A percentile compares a stretch with the other conserved stretches of the same genome.
Conservation (phyloP, 1,140 invertebrate genomes). For the Xylocopa sonorina region DNA sequence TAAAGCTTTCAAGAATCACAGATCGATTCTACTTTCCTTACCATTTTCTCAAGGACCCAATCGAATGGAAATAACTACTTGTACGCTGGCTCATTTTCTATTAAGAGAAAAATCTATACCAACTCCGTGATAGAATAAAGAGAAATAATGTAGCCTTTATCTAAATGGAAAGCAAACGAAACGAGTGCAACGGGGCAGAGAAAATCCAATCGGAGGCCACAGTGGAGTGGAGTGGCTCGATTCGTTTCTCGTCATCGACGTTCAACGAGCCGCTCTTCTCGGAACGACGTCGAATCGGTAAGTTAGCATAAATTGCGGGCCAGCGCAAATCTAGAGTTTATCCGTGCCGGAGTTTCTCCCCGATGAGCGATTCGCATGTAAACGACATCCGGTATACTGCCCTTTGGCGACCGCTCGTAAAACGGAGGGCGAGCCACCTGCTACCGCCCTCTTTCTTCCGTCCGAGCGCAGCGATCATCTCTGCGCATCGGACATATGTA, state of each 20-base stretch:
- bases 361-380: conserved; percentile 69
- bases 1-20: no score
- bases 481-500: no score
- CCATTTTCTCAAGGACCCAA: no score
- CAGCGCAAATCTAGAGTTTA: conserved; percentile 65
- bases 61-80: no score
- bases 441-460: conserved; percentile 3
- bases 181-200: not conserved
- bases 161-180: no score
- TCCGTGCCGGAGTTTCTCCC: conserved; percentile 61
- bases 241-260: conserved; percentile 18
- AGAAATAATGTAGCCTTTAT: no score
- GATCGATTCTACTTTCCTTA: no score
- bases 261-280: conserved; percentile 9
- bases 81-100: no score
- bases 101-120: no score
- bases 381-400: conserved; percentile 70
- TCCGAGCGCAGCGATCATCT: conserved; percentile 1
- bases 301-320: conserved; percentile 22
- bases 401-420: conserved; percentile 69
- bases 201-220: not conserved
- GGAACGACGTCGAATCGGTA: conserved; percentile 27
- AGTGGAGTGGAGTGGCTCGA: no score
- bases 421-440: conserved; percentile 44
- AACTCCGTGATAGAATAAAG: no score